These are phyloP conservation scores for Conopomorpha cramerella DNA, from an alignment of 1,140 invertebrate genomes.

Conservation along the genomic window DNA sequence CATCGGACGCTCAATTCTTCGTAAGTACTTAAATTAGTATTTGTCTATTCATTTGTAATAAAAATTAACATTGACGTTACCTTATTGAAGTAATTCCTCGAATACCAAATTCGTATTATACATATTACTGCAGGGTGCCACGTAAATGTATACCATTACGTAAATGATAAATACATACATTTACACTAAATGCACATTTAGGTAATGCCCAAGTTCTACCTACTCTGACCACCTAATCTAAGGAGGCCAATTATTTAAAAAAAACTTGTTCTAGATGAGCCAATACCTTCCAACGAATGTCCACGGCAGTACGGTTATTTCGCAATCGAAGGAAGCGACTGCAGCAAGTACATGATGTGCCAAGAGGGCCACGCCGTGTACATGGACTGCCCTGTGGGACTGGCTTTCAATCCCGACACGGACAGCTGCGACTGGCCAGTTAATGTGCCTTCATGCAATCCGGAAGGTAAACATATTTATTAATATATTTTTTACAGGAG, in stretches of 20 bases:
- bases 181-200: neutral
- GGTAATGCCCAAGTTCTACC: no score
- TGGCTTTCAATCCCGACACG: conserved; percentile 76
- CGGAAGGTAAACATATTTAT: conserved; percentile 59
- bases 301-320: conserved; percentile 83
- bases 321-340: conserved; percentile 68
- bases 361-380: conserved; percentile 66
- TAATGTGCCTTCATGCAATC: conserved; percentile 71
- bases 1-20: conserved; percentile 4
- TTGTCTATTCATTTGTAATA: neutral
- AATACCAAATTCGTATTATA: neutral
- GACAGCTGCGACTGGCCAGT: conserved; percentile 84
- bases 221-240: no score
- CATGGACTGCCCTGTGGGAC: conserved; percentile 73
- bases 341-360: conserved; percentile 83
- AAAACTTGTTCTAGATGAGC: conserved; percentile 18
- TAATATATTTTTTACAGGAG: no score
- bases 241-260: no score
- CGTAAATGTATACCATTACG: neutral
- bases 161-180: neutral
- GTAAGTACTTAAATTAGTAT: conserved; percentile 9
- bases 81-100: no score
- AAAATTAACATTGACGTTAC: no score
- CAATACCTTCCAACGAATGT: conserved; percentile 71
- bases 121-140: neutral